A percentile compares a stretch with the other conserved stretches of the same genome.
phyloP scores from a whole-genome alignment of 2,888 invertebrate species.

The Sipha maydis region DNA sequence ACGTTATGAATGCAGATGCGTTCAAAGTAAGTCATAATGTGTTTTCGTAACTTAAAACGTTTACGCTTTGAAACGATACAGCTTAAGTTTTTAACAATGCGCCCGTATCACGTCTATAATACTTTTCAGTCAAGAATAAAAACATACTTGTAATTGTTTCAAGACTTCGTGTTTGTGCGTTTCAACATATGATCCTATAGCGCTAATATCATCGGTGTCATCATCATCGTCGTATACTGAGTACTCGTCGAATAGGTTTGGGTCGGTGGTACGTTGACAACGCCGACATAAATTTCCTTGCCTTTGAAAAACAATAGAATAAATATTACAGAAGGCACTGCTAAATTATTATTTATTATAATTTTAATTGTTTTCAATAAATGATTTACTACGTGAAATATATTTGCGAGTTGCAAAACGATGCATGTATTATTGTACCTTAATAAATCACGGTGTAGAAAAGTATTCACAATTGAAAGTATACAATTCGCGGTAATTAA shows the following conservation, averaged over 20 bases:
- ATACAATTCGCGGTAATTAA: too few relatives aligned
- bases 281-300: slow-evolving; percentile 85
- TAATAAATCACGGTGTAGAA: neutral
- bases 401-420: neutral
- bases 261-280: slow-evolving; percentile 72
- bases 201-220: slow-evolving; percentile 73
- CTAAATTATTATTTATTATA: too few relatives aligned
- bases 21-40: neutral
- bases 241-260: slow-evolving; percentile 71
- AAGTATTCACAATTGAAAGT: too few relatives aligned
- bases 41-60: slow-evolving; percentile 28
- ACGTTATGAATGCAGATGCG: neutral
- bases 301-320: slow-evolving; percentile 68
- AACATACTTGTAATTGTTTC: slow-evolving; percentile 64
- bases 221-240: slow-evolving; percentile 78
- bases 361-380: too few relatives aligned
- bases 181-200: slow-evolving; percentile 66
- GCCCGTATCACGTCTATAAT: slow-evolving; percentile 42
- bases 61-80: neutral
- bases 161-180: slow-evolving; percentile 65
- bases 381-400: too few relatives aligned
- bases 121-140: slow-evolving; percentile 7
- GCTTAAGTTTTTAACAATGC: slow-evolving; percentile 14
- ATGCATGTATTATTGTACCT: neutral
- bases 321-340: neutral